These are phyloP conservation scores for Spinus olivaceus DNA, from an alignment of 2,797 vertebrate species.

Conservation along the genomic window DNA sequence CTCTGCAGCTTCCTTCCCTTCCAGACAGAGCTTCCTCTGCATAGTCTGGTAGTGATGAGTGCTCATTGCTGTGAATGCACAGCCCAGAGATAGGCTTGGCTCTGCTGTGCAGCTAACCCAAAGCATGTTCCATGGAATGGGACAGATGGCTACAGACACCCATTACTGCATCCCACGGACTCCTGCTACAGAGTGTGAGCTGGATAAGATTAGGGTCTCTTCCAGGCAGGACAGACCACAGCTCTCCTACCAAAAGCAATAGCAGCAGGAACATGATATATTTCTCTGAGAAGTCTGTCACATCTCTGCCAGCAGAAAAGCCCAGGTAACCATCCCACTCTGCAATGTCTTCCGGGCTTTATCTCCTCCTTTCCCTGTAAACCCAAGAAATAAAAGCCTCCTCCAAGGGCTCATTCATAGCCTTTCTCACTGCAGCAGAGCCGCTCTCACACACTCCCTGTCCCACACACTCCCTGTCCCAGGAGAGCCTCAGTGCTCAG, in stretches of 20 bases:
- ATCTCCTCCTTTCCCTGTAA: neutral
- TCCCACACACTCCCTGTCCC: neutral
- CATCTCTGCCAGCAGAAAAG: neutral
- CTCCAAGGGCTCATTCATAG: neutral
- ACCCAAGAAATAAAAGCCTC: neutral
- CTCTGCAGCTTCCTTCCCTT: conserved; percentile 44
- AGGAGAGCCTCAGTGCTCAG: neutral
- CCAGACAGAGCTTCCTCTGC: conserved; percentile 73
- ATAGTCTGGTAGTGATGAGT: conserved; percentile 72
- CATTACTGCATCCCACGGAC: conserved; percentile 59
- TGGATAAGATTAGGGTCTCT: neutral
- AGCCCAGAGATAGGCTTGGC: conserved; percentile 4
- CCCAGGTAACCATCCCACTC: neutral
- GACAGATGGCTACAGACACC: conserved; percentile 41
- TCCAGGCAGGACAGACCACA: conserved; percentile 29
- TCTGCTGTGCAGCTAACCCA: neutral
- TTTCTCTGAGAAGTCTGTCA: conserved; percentile 30
- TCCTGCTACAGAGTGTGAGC: neutral
- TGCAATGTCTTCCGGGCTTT: neutral
- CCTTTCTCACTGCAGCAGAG: neutral
- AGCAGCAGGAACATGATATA: neutral
- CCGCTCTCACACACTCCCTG: neutral
- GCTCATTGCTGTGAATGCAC: neutral
- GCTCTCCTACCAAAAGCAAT: conserved; percentile 32
- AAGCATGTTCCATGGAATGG: conserved; percentile 11